Conservation (phyloP, 2,888 invertebrate genomes). For the Acleris laterana region DNA sequence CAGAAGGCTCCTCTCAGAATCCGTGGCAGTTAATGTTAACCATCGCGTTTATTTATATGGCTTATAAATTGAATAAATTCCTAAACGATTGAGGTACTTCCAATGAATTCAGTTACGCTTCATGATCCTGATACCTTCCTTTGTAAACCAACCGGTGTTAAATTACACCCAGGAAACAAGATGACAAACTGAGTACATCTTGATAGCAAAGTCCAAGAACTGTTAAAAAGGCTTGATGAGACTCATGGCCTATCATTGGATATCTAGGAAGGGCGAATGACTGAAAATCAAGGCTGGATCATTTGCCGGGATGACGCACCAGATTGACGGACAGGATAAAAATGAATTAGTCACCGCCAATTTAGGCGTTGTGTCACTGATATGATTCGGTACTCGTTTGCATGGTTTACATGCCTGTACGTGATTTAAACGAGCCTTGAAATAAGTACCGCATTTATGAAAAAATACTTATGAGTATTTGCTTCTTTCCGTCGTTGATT, state of each 20-base stretch:
- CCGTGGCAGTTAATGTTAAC: too few species aligned
- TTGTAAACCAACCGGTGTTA: too few species aligned
- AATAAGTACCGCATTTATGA: too few species aligned
- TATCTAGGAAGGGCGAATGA: slow-evolving; percentile 6
- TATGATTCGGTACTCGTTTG: neutral
- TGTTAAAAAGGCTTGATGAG: neutral
- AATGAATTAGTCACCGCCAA: slow-evolving; percentile 11
- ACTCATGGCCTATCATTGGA: neutral
- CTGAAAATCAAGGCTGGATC: slow-evolving; percentile 19
- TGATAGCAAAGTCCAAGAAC: slow-evolving; percentile 3
- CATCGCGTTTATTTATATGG: too few species aligned
- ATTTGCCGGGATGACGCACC: slow-evolving; percentile 14
- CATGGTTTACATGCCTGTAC: neutral
- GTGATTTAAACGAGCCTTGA: too few species aligned
- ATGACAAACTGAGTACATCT: neutral
- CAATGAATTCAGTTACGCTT: too few species aligned
- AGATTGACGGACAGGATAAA: neutral
- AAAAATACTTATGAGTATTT: too few species aligned
- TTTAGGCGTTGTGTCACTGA: slow-evolving; percentile 3
- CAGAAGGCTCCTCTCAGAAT: too few species aligned
- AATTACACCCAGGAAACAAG: neutral
- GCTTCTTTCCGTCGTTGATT: too few species aligned
- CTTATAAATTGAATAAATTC: too few species aligned
- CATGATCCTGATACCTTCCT: too few species aligned
- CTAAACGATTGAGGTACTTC: too few species aligned